Percentiles rank a stretch among this genome's conserved stretches.
Evolutionary conservation across 2,797 vertebrate genomes (phyloP).

Genomic region (Jordanella pulchra): DNA sequence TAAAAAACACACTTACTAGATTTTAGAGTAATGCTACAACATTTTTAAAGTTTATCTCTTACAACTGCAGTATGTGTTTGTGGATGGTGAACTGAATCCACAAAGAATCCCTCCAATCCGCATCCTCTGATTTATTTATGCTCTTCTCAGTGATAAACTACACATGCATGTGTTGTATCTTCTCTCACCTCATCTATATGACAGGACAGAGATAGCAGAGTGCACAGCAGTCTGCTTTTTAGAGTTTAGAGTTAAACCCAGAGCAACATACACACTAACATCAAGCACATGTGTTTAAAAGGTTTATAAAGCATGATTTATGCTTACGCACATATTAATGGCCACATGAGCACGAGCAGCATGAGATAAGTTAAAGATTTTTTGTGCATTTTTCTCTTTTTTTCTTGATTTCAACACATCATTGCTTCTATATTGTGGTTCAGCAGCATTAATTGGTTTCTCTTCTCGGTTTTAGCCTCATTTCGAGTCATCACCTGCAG

Average conservation of each 20-base stretch:
- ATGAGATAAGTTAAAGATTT: slow-evolving; percentile 12
- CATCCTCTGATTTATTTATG: slow-evolving; percentile 55
- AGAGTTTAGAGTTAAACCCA: slow-evolving; percentile 45
- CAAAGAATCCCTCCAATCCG: slow-evolving; percentile 40
- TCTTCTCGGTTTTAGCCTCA: slow-evolving; percentile 18
- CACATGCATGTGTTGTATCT: slow-evolving; percentile 56
- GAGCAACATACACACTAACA: slow-evolving; percentile 30
- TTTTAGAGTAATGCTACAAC: neutral
- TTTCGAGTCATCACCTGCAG: slow-evolving; percentile 51
- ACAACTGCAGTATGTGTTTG: neutral
- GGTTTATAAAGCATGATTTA: slow-evolving; percentile 27
- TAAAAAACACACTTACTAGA: neutral
- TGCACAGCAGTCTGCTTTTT: slow-evolving; percentile 18
- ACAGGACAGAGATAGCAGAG: slow-evolving; percentile 51
- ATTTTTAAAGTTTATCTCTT: neutral
- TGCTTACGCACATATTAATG: slow-evolving; percentile 15
- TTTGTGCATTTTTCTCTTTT: slow-evolving; percentile 15
- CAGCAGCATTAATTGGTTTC: slow-evolving; percentile 4
- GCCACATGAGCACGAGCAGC: no score
- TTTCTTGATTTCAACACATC: slow-evolving; percentile 26
- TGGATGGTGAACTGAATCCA: slow-evolving; percentile 1
- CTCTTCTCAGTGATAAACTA: slow-evolving; percentile 55
- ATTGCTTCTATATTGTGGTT: slow-evolving; percentile 1
- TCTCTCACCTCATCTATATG: slow-evolving; percentile 64
- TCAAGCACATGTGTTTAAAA: slow-evolving; percentile 41